Conservation (phyloP, 2,888 invertebrate species). For the Rapana venosa region DNA sequence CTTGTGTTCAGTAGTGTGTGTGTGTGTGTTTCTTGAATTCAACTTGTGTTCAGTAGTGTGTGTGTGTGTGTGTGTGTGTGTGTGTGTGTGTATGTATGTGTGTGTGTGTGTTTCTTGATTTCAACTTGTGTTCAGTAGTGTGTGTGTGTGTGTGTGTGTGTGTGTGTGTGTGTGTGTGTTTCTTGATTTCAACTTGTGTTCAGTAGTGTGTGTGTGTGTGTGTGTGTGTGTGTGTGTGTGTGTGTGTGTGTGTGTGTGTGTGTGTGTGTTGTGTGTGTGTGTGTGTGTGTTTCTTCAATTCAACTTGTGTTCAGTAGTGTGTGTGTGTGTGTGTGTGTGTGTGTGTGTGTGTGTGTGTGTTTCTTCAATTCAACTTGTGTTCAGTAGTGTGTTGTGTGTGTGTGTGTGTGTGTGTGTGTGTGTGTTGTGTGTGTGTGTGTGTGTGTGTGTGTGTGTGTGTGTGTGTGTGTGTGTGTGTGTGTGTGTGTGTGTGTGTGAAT, state of each 20-base stretch:
- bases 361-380: too few species aligned
- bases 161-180: neutral
- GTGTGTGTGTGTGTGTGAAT: neutral
- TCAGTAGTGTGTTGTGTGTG: neutral
- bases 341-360: conserved; percentile 23
- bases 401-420: too few species aligned
- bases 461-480: neutral
- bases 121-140: too few species aligned
- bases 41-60: too few species aligned
- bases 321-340: conserved; percentile 5
- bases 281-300: neutral
- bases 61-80: too few species aligned
- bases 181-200: too few species aligned
- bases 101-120: too few species aligned
- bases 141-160: neutral
- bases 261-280: neutral
- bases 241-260: too few species aligned
- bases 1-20: neutral
- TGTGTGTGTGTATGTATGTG: too few species aligned
- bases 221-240: neutral
- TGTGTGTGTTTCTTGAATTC: neutral
- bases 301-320: neutral
- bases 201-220: neutral
- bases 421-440: conserved; percentile 16
- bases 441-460: conserved; percentile 17